Evolutionary conservation across 2,888 invertebrate genomes (phyloP), one percentile per base, ranked within the genome.

Genomic region (Ochropleura leucogaster): DNA sequence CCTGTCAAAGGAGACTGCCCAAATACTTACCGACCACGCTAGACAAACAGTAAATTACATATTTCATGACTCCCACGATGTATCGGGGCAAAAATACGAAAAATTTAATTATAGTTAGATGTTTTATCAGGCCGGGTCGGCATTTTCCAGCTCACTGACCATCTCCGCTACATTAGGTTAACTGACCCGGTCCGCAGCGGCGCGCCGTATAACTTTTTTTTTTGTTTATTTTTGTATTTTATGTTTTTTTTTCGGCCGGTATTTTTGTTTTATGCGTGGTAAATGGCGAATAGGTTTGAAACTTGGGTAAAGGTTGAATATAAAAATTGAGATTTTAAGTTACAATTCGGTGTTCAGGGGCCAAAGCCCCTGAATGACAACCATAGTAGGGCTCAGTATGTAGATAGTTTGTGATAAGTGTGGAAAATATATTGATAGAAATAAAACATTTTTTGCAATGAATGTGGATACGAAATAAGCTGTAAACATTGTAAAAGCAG

Each of bases 41-140:
- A 46, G 47, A 40, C 12, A 63, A 57, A 78, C 30, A 78, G 16
- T 59, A 62, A 62, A 20, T 46, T 44, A 67, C 57, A 67, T 59
- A 82, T 63, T 73, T 53, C 76, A 72, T 55, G 68, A 65, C 30
- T 68, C 46, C 65, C 20, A 12, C 44, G 18, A 49, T 78, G 68
- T 81, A 79, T 74, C 74, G 67, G 40, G 12, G 68, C 51, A 68
- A 72, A 82, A 82, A 82, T 82, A 82, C 59, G 65, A 83, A 74
- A 76, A 73, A 85, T 80, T 83, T 85, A 85, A 85, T 85, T 83
- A 85, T 83, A 71, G 75, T 75, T 77, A 76, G 77, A 83, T 80
- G 75, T 68, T 80, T 76, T 80, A 85, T 85, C 80, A 75, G 74
- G 66, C 62, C n/a, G 79, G 79, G 66, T 72, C 80, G 80, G 70